phyloP scores from a whole-genome alignment of 1,140 invertebrate species.

The Triops longicaudatus region DNA sequence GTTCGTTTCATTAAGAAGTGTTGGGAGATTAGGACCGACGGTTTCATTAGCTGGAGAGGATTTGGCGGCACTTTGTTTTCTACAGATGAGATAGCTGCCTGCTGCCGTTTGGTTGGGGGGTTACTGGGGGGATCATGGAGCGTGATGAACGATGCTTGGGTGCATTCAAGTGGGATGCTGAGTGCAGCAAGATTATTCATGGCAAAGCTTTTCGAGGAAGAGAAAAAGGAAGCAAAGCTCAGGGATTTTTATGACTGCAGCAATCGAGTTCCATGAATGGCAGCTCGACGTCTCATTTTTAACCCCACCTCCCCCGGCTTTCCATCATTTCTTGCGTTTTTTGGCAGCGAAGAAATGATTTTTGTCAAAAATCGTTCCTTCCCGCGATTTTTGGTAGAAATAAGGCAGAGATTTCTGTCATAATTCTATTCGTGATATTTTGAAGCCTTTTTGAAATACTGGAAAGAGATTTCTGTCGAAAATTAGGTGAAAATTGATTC shows the following conservation, averaged over 20 bases:
- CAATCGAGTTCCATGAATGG: not conserved
- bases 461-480: too few relatives aligned
- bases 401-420: too few relatives aligned
- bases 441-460: too few relatives aligned
- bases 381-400: too few relatives aligned
- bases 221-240: not conserved
- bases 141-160: conserved; percentile 10
- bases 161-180: conserved; percentile 3
- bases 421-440: too few relatives aligned
- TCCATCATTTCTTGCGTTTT: too few relatives aligned
- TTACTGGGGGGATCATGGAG: not conserved
- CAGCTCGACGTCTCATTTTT: not conserved
- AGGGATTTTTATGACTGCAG: not conserved
- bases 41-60: conserved; percentile 4
- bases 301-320: too few relatives aligned
- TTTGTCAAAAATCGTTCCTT: too few relatives aligned
- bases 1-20: not conserved
- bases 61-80: conserved; percentile 9
- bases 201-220: not conserved
- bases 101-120: not conserved
- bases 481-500: too few relatives aligned
- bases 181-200: conserved; percentile 8
- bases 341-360: too few relatives aligned
- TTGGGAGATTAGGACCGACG: not conserved
- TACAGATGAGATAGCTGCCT: not conserved